Base-by-base conservation (phyloP, 2,797 vertebrate species). In the Bovichtus diacanthus region DNA sequence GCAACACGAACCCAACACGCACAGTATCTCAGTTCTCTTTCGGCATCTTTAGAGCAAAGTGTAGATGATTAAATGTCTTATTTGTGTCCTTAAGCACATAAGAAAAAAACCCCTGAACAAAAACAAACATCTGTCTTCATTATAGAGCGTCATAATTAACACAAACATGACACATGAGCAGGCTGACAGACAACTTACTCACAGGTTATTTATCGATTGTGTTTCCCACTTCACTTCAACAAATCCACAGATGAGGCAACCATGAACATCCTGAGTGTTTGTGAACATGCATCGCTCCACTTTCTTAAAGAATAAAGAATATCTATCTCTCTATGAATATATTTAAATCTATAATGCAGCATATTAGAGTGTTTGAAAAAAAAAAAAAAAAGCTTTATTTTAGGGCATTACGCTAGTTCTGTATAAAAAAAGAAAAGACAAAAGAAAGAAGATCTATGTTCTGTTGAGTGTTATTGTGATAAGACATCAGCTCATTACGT, bases 361-460 rank as follows among this genome's bases (percentile, higher is more conserved):
- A 82, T 90, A 90, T 86, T 76, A 80, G 39, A 87, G 86, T 92
- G 86, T 88, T 89, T 55, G 53, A n/a, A 61, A 12, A 66, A 84
- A 74, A 63, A 31, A n/a, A 61, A 12, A 66, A 84, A 74, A 63
- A 31, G 80, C 84, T 90, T 91, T 93, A 93, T 91, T 93, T 93
- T 90, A 90, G 88, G 87, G 90, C 85, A 93, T 92, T 93, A 85
- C 49, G 81, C 83, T 92, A 87, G 74, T 87, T 90, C 64, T 91
- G 72, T 92, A 88, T 76, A 78, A 84, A 77, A 82, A 65, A 65
- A 72, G 12, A 85, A 82, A 82, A 81, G 49, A 74, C 58, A 76
- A 78, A 81, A 81, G 68, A 88, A 76, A 83, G 71, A 82, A 84
- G 73, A 72, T 81, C 53, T 84, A 53, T 78, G 70, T 82, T 87